Percentiles rank a stretch among this genome's conserved stretches.
Conservation (phyloP, 2,113 vertebrate species). For the Cyprinodon brontotheroides region DNA sequence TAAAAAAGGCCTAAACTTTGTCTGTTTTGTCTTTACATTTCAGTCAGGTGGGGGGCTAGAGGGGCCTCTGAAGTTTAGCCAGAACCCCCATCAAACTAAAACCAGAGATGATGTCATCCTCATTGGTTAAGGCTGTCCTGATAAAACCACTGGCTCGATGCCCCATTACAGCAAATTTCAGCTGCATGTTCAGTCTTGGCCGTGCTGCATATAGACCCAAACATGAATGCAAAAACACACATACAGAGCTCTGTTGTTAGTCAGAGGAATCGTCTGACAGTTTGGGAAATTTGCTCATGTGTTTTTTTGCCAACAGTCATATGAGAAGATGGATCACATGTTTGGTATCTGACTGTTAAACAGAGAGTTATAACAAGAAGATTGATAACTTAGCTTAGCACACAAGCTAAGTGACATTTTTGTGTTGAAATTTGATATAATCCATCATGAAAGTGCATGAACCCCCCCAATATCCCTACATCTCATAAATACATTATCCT, state of each 20-base stretch:
- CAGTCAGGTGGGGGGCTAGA: background rate
- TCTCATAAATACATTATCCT: background rate
- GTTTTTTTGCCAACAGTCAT: background rate
- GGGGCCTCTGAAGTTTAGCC: conserved; percentile 60
- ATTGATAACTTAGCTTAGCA: background rate
- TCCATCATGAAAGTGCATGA: background rate
- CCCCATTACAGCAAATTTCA: conserved; percentile 16
- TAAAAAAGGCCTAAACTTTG: conserved; percentile 21
- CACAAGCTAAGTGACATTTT: background rate
- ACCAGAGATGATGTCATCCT: conserved; percentile 67
- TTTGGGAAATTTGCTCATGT: conserved; percentile 3
- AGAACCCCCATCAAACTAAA: conserved; percentile 59
- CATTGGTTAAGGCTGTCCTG: conserved; percentile 50
- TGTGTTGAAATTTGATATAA: background rate
- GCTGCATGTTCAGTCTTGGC: conserved; percentile 16
- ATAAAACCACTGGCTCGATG: conserved; percentile 51
- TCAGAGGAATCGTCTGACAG: background rate
- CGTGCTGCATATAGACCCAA: conserved; percentile 14
- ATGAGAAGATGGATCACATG: conserved; percentile 18
- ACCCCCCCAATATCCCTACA: background rate
- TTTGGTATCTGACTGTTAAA: background rate
- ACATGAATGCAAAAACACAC: conserved; percentile 10
- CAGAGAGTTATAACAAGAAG: background rate
- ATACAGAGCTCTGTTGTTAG: conserved; percentile 7
- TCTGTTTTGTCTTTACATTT: conserved; percentile 41